Percentiles rank a stretch among this genome's conserved stretches.
phyloP scores from a whole-genome alignment of 2,797 vertebrate genomes.

The Lindbergichthys nudifrons region DNA sequence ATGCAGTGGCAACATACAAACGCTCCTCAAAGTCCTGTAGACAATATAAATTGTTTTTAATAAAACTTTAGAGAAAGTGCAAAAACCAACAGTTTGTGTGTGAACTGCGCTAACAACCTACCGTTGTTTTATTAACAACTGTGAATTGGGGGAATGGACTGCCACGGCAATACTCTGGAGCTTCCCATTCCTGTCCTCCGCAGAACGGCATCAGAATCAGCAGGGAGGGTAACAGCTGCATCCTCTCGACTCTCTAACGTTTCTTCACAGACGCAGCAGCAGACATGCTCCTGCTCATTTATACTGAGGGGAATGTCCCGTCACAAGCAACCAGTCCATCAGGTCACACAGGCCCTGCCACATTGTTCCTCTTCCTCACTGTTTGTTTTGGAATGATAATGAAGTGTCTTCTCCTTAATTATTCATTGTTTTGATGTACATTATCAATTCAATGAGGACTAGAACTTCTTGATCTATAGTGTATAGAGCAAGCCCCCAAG shows the following conservation, averaged over 20 bases:
- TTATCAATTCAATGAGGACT: not conserved
- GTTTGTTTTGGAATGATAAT: no score
- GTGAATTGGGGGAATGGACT: slow-evolving; percentile 45
- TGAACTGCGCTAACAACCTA: slow-evolving; percentile 16
- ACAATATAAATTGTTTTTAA: not conserved
- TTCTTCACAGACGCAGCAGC: not conserved
- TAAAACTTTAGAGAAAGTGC: not conserved
- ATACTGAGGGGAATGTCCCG: not conserved
- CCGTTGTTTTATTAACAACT: not conserved
- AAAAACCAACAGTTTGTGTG: not conserved
- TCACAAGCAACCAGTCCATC: slow-evolving; percentile 14
- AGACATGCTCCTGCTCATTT: not conserved
- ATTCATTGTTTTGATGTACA: not conserved
- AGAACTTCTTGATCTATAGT: not conserved
- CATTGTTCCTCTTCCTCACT: not conserved
- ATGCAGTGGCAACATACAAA: slow-evolving; percentile 44
- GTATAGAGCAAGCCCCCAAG: no score
- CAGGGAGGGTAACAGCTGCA: slow-evolving; percentile 19
- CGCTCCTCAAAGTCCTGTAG: slow-evolving; percentile 52
- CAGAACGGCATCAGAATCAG: slow-evolving; percentile 6
- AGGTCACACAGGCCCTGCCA: slow-evolving; percentile 10
- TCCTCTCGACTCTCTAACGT: not conserved
- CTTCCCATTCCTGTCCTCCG: not conserved
- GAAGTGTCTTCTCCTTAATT: not conserved
- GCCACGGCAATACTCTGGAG: slow-evolving; percentile 26